These are phyloP conservation scores for Muntiacus muntjak DNA, from an alignment of 2,113 vertebrate species.

Conservation along the genomic window DNA sequence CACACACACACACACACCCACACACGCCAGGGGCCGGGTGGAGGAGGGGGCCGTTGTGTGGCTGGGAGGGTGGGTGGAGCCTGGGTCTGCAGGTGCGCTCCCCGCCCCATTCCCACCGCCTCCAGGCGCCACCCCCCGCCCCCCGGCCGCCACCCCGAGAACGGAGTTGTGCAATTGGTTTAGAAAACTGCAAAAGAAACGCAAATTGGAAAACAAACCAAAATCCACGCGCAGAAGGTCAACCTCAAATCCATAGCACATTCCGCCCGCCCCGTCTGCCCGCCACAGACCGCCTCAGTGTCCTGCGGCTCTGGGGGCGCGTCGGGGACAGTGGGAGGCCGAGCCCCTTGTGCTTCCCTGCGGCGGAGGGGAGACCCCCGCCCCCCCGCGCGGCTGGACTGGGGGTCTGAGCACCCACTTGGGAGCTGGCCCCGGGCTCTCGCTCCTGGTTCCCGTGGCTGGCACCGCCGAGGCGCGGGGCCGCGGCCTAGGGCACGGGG, in stretches of 20 bases:
- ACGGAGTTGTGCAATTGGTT: slow-evolving; percentile 72
- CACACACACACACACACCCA: slow-evolving; percentile 52
- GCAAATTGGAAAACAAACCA: slow-evolving; percentile 37
- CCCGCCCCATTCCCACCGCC: slow-evolving; percentile 9
- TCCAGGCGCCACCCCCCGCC: background rate
- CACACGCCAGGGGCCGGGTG: slow-evolving; percentile 15
- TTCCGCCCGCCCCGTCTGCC: background rate
- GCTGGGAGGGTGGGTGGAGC: background rate
- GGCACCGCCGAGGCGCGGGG: slow-evolving; percentile 29
- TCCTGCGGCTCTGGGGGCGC: background rate
- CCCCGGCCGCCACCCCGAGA: slow-evolving; percentile 60
- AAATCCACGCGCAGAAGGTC: slow-evolving; percentile 59
- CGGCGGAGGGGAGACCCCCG: background rate
- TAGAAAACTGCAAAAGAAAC: slow-evolving; percentile 69
- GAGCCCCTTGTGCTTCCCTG: slow-evolving; percentile 66
- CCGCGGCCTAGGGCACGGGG: slow-evolving; percentile 72
- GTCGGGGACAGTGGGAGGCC: slow-evolving; percentile 40
- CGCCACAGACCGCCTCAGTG: background rate
- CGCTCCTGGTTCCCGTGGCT: slow-evolving; percentile 36
- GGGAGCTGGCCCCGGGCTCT: slow-evolving; percentile 41
- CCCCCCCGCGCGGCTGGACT: background rate
- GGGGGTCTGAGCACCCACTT: slow-evolving; percentile 22
- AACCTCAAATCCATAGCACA: slow-evolving; percentile 33
- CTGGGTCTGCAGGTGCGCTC: slow-evolving; percentile 34
- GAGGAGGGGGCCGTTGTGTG: background rate